Conservation (phyloP, 2,113 vertebrate species). For the Pterocles gutturalis region DNA sequence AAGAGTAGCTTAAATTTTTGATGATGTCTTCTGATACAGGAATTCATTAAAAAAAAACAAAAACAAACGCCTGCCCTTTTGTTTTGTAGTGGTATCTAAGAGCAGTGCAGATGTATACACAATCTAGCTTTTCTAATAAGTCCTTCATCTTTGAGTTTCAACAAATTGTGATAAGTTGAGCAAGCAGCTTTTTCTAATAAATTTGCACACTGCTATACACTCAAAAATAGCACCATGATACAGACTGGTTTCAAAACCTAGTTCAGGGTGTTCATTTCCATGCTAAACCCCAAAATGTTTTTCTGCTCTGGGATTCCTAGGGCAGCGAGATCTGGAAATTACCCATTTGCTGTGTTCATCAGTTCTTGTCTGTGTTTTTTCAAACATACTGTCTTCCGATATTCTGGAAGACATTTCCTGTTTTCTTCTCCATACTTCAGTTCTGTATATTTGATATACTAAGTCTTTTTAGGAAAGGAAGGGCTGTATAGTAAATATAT, state of each 20-base stretch:
- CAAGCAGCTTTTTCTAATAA: neutral
- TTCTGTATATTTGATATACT: neutral
- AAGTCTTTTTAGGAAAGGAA: neutral
- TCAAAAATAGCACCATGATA: neutral
- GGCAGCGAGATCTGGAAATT: neutral
- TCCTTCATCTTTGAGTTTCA: neutral
- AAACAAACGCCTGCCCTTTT: neutral
- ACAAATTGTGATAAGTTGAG: neutral
- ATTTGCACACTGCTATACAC: neutral
- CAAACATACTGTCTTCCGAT: neutral
- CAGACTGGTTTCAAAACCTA: neutral
- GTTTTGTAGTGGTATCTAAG: neutral
- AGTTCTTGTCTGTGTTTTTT: neutral
- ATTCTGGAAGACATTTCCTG: neutral
- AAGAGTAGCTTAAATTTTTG: slow-evolving; percentile 7
- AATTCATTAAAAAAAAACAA: neutral
- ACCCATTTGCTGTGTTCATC: neutral
- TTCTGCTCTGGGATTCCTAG: neutral
- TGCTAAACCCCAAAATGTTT: neutral
- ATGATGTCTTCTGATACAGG: neutral
- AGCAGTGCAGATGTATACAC: neutral
- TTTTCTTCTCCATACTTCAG: neutral
- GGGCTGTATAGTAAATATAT: neutral
- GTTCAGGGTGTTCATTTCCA: neutral
- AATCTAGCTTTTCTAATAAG: neutral